Percentiles rank a stretch among this genome's conserved stretches.
Conservation (phyloP, 1,140 invertebrate genomes). For the Phymastichus coffea region DNA sequence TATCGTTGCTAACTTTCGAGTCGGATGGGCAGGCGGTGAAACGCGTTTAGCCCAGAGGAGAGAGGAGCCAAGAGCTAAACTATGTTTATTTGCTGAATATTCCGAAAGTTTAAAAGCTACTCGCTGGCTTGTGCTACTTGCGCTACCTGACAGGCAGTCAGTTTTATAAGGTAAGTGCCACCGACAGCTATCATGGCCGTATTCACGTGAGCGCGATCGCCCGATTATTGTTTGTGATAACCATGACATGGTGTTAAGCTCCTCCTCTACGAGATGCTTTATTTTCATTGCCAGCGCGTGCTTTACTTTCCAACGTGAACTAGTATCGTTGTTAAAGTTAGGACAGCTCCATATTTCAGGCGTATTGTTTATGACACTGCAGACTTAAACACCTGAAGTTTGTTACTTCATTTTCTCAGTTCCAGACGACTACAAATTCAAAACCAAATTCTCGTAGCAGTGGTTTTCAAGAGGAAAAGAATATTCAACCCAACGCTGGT, state of each 20-base stretch:
- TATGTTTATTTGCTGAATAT: slow-evolving; percentile 27
- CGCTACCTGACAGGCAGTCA: slow-evolving; percentile 9
- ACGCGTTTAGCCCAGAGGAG: slow-evolving; percentile 8
- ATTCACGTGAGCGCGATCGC: not conserved
- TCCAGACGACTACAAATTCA: too few species aligned
- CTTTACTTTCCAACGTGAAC: too few species aligned
- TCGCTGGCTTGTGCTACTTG: too few species aligned
- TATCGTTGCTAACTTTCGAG: slow-evolving; percentile 22
- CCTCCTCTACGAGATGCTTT: too few species aligned
- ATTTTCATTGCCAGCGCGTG: too few species aligned
- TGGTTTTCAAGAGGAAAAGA: not conserved
- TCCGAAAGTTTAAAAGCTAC: slow-evolving; percentile 19
- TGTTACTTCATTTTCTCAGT: too few species aligned
- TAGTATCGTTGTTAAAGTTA: too few species aligned
- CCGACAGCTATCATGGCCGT: not conserved
- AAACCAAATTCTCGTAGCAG: not conserved
- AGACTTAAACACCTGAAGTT: not conserved
- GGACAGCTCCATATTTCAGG: too few species aligned
- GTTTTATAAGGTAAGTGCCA: not conserved
- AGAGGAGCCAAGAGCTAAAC: not conserved
- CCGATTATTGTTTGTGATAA: too few species aligned
- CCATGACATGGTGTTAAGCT: too few species aligned
- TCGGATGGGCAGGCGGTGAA: slow-evolving; percentile 11
- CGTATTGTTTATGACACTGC: too few species aligned
- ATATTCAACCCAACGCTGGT: too few species aligned